phyloP scores from a whole-genome alignment of 2,797 vertebrate genomes.

The Typhlichthys eigenmanni region DNA sequence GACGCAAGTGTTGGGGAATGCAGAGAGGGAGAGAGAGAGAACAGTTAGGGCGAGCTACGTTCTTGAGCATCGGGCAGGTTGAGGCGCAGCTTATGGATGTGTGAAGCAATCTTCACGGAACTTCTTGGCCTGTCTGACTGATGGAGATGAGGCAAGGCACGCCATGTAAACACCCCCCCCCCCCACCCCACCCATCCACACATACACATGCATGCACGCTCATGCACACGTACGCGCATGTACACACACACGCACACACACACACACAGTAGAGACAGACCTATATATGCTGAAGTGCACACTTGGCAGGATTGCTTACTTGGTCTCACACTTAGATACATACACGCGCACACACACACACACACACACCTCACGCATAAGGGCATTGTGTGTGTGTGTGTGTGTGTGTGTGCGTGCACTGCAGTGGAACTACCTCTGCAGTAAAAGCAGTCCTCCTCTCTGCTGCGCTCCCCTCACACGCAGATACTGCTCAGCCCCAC shows the following conservation, averaged over 20 bases:
- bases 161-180: constrained; percentile 31
- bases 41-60: constrained; percentile 27
- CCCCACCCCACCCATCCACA: constrained; percentile 13
- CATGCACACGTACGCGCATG: neutral
- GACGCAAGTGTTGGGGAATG: neutral
- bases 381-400: constrained; percentile 50
- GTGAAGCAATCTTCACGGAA: constrained; percentile 51
- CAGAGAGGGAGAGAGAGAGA: constrained; percentile 54
- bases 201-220: constrained; percentile 10
- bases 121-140: constrained; percentile 51
- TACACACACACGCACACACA: neutral
- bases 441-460: constrained; percentile 52
- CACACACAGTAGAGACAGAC: too few species aligned
- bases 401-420: constrained; percentile 17
- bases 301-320: neutral
- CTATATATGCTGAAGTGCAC: too few species aligned
- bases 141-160: constrained; percentile 52
- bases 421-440: constrained; percentile 73
- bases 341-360: constrained; percentile 8
- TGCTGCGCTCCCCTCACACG: constrained; percentile 17
- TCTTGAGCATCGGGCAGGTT: constrained; percentile 41
- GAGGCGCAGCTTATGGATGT: constrained; percentile 47
- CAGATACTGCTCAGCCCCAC: too few species aligned
- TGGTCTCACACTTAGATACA: neutral
- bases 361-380: constrained; percentile 45